Percentiles rank a stretch among this genome's conserved stretches.
phyloP scores from a whole-genome alignment of 2,113 vertebrate species.

The Okapia johnstoni region DNA sequence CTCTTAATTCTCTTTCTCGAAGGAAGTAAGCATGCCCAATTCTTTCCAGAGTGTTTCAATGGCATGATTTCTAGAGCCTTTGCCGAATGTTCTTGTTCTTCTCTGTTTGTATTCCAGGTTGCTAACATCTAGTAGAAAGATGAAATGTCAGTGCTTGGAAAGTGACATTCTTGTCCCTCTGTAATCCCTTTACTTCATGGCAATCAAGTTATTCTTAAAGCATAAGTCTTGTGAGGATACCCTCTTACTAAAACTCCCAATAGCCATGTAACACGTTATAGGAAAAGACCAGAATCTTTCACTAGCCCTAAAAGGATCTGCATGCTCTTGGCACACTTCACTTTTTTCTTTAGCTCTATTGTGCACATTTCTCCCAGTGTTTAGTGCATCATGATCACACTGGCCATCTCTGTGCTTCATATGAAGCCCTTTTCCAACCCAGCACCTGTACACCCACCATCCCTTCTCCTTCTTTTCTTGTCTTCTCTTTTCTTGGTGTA shows the following conservation, averaged over 20 bases:
- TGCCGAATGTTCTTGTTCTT: neutral
- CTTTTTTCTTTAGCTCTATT: neutral
- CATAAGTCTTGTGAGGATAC: neutral
- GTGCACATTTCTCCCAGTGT: neutral
- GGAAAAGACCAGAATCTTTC: neutral
- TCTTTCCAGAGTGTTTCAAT: neutral
- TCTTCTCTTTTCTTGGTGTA: neutral
- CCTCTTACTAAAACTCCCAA: neutral
- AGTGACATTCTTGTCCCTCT: neutral
- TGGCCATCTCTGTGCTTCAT: neutral
- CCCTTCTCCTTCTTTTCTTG: neutral
- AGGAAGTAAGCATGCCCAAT: neutral
- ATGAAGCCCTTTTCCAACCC: neutral
- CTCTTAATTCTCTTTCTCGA: neutral
- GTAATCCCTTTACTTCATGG: neutral
- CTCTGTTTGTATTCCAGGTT: neutral
- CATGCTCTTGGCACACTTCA: neutral
- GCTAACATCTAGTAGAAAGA: neutral
- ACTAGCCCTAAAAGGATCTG: neutral
- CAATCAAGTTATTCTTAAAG: neutral
- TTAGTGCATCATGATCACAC: neutral
- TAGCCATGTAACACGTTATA: neutral
- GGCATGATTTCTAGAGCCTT: neutral
- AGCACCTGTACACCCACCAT: neutral
- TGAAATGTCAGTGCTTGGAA: neutral